Evolutionary conservation across 2,113 vertebrate species (phyloP).

Genomic region (Nesoenas mayeri): DNA sequence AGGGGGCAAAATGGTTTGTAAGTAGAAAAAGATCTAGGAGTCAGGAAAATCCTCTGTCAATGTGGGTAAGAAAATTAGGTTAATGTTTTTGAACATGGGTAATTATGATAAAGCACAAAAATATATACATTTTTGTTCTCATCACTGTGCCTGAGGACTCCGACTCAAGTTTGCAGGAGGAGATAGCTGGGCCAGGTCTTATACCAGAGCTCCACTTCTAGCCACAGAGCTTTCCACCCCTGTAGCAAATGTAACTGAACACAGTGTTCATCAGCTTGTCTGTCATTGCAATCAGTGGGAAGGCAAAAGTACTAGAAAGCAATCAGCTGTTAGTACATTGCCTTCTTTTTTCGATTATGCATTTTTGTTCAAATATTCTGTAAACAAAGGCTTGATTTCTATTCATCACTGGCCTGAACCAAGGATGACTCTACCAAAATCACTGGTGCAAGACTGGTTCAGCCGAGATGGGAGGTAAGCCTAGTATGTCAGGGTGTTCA

Average conservation of each 20-base stretch:
- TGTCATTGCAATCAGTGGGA: not conserved
- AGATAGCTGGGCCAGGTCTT: not conserved
- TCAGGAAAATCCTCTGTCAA: not conserved
- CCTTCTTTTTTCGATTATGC: not conserved
- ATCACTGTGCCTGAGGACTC: not conserved
- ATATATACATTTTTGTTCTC: not conserved
- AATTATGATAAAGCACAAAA: not conserved
- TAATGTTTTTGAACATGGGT: not conserved
- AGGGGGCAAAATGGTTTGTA: accelerated
- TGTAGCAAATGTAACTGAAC: not conserved
- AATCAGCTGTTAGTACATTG: not conserved
- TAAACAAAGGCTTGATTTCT: not conserved
- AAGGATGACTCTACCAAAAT: not conserved
- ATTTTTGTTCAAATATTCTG: not conserved
- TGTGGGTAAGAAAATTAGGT: not conserved
- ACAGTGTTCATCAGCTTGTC: not conserved
- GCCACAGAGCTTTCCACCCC: not conserved
- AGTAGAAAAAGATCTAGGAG: not conserved
- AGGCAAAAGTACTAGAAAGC: not conserved
- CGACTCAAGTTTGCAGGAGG: not conserved
- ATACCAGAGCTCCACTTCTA: not conserved
- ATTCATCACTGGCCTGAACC: not conserved
- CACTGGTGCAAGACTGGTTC: not conserved
- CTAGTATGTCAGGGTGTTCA: not conserved
- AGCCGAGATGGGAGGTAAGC: not conserved